phyloP scores from a whole-genome alignment of 2,113 vertebrate genomes.

The Silurus asotus region DNA sequence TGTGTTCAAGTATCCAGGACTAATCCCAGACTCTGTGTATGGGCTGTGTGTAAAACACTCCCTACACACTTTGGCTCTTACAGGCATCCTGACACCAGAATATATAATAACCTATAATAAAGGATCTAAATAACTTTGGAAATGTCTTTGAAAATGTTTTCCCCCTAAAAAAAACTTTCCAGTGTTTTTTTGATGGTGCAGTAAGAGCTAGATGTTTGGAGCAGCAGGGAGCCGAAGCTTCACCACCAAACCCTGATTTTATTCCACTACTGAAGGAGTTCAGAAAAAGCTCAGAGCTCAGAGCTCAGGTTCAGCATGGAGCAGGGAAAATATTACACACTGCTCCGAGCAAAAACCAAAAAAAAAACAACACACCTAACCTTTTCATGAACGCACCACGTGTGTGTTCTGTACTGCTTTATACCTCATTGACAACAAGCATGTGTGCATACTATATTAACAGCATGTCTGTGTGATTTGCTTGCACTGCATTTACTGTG shows the following conservation, averaged over 20 bases:
- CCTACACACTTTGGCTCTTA: neutral
- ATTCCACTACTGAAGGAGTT: neutral
- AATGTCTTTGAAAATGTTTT: neutral
- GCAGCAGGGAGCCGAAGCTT: neutral
- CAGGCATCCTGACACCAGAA: constrained; percentile 1
- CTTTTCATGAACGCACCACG: neutral
- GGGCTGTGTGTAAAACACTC: neutral
- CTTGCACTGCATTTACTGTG: neutral
- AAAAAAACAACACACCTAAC: neutral
- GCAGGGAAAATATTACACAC: neutral
- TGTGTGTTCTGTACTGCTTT: neutral
- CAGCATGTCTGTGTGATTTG: neutral
- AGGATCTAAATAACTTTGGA: neutral
- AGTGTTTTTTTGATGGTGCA: neutral
- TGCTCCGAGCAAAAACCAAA: neutral
- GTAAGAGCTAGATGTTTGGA: neutral
- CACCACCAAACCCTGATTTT: neutral
- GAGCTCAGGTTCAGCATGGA: neutral
- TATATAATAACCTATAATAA: neutral
- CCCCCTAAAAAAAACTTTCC: neutral
- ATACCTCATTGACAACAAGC: neutral
- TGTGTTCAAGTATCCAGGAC: neutral
- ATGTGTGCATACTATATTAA: neutral
- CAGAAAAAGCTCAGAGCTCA: neutral
- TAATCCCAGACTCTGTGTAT: neutral